Evolutionary conservation across 2,888 invertebrate species (phyloP).

Genomic region (Microctonus brassicae): DNA sequence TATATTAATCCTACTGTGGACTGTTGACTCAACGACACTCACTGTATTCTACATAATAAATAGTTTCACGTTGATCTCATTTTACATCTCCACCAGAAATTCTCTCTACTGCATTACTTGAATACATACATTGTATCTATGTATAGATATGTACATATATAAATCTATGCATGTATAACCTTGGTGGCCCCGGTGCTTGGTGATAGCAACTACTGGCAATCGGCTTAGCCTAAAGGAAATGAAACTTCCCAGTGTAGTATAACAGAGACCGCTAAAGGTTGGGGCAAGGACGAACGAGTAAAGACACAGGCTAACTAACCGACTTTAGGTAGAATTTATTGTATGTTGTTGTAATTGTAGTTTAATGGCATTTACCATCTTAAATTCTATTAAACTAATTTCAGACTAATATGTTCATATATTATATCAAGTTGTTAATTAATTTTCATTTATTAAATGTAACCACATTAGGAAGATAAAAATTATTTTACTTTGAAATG

Average conservation of each 20-base stretch:
- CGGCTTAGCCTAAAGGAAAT: conserved; percentile 45
- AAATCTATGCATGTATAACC: conserved; percentile 17
- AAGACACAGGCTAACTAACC: conserved; percentile 4
- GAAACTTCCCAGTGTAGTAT: conserved; percentile 43
- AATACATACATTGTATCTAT: background rate
- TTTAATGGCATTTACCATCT: conserved; percentile 49
- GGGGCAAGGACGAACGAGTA: background rate
- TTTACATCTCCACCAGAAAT: background rate
- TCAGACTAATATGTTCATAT: background rate
- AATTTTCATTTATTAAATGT: background rate
- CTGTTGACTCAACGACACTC: background rate
- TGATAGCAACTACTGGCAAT: conserved; percentile 54
- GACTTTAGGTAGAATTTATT: conserved; percentile 25
- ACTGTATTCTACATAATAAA: background rate
- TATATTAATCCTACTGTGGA: background rate
- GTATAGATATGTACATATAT: conserved; percentile 19
- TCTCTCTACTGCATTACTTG: background rate
- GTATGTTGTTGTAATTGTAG: conserved; percentile 50
- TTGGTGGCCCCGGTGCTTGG: conserved; percentile 22
- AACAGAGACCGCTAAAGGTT: conserved; percentile 9
- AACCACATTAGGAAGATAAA: background rate
- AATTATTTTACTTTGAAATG: too few species aligned
- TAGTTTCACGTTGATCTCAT: background rate
- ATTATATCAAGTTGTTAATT: background rate
- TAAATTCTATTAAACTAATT: conserved; percentile 31